These are phyloP conservation scores for Monarcha castaneiventris DNA, from an alignment of 2,113 vertebrate genomes.

Conservation along the genomic window DNA sequence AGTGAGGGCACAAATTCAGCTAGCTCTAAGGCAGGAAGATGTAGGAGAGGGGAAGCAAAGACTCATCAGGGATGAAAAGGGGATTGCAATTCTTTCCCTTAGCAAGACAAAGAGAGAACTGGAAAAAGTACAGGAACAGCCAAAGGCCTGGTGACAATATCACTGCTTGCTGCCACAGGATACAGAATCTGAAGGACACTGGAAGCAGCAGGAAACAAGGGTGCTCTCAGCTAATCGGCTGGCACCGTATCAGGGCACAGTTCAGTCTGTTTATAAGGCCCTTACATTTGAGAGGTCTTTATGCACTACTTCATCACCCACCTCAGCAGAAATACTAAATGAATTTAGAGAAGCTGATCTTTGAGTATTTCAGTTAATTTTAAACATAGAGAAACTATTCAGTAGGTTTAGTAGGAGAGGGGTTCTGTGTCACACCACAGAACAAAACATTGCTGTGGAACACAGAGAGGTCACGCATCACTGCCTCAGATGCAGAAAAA, in stretches of 20 bases:
- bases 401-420: neutral
- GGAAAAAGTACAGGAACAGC: conserved; percentile 7
- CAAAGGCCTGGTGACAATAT: neutral
- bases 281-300: neutral
- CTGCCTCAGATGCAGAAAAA: neutral
- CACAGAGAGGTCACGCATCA: neutral
- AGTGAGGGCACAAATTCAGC: neutral
- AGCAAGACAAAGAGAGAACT: neutral
- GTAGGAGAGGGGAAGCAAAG: neutral
- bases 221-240: neutral
- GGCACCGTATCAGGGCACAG: neutral
- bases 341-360: neutral
- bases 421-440: neutral
- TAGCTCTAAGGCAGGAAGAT: neutral
- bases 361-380: neutral
- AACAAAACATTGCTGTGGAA: neutral
- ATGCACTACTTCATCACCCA: neutral
- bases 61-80: neutral
- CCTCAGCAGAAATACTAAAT: neutral
- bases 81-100: neutral
- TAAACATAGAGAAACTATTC: neutral
- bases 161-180: neutral
- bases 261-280: neutral
- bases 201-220: neutral
- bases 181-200: neutral